These are phyloP conservation scores for Monomorium pharaonis DNA, from an alignment of 1,140 invertebrate species.

Conservation along the genomic window DNA sequence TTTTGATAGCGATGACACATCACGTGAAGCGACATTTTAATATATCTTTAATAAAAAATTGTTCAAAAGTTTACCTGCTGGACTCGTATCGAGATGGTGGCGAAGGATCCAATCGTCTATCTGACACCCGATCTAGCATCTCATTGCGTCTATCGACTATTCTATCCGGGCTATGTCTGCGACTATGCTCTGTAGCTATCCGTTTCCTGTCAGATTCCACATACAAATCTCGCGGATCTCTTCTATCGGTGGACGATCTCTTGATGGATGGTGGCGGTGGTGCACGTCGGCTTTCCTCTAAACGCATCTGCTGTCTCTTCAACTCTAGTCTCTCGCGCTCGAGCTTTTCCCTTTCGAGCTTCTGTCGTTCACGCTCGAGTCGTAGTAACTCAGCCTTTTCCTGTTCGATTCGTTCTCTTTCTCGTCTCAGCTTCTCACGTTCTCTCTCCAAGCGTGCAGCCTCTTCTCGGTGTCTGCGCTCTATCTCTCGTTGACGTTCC, in stretches of 20 bases:
- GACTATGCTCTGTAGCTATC: conserved; percentile 79
- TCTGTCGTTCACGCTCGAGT: conserved; percentile 92
- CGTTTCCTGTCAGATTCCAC: conserved; percentile 81
- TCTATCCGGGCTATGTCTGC: conserved; percentile 79
- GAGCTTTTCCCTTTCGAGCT: conserved; percentile 92
- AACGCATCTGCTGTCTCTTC: conserved; percentile 89
- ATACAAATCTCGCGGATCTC: conserved; percentile 81
- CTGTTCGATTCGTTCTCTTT: conserved; percentile 91
- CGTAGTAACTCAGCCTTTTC: conserved; percentile 93
- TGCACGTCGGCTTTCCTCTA: conserved; percentile 81
- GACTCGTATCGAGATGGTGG: conserved; percentile 81
- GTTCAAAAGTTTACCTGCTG: conserved; percentile 70
- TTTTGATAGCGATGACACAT: background rate
- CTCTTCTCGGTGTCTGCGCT: conserved; percentile 92
- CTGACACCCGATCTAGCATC: conserved; percentile 80
- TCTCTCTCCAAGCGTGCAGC: conserved; percentile 92
- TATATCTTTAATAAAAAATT: background rate
- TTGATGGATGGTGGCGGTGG: conserved; percentile 82
- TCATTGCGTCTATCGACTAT: conserved; percentile 79
- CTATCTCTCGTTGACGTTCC: conserved; percentile 90
- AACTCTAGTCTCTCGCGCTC: conserved; percentile 93
- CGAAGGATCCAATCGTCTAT: conserved; percentile 80
- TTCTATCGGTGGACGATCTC: conserved; percentile 78
- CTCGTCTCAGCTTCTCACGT: conserved; percentile 90
- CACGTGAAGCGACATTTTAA: background rate